Percentiles rank a stretch among this genome's conserved stretches.
Conservation (phyloP, 2,888 invertebrate genomes). For the Cremastinae sp. region DNA sequence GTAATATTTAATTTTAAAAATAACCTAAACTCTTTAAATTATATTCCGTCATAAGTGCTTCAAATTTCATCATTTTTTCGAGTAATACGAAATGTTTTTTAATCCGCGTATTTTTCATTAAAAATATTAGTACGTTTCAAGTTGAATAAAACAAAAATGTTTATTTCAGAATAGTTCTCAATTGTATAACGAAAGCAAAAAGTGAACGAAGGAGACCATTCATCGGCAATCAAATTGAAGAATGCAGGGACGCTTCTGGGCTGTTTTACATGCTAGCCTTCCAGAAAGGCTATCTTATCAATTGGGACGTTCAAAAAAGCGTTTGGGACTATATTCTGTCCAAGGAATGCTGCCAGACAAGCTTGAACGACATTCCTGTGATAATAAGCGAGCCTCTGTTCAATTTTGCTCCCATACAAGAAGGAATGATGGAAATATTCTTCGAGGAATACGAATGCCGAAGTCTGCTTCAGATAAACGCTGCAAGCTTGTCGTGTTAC, state of each 20-base stretch:
- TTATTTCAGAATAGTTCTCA: conserved; percentile 88
- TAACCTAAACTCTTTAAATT: background rate
- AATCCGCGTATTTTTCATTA: background rate
- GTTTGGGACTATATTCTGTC: conserved; percentile 98
- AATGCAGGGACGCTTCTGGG: conserved; percentile 97
- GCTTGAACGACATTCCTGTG: conserved; percentile 89
- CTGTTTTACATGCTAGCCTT: conserved; percentile 96
- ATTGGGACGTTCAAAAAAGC: conserved; percentile 97
- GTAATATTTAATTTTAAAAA: conserved; percentile 32
- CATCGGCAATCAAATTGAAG: conserved; percentile 96
- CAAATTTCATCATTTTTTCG: background rate
- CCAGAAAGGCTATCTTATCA: conserved; percentile 96
- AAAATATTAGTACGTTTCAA: no score
- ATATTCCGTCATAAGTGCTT: no score
- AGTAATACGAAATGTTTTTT: background rate
- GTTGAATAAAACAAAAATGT: no score
- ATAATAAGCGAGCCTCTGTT: conserved; percentile 97
- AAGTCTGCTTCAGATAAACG: conserved; percentile 89
- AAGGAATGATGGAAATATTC: conserved; percentile 96
- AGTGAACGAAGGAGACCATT: conserved; percentile 96
- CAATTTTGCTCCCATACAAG: conserved; percentile 95
- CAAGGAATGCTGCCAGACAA: conserved; percentile 90
- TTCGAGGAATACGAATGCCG: conserved; percentile 98
- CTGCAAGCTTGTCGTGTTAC: conserved; percentile 90
- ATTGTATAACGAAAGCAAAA: conserved; percentile 99